Conservation (phyloP, 2,797 vertebrate species). For the Antrozous pallidus region DNA sequence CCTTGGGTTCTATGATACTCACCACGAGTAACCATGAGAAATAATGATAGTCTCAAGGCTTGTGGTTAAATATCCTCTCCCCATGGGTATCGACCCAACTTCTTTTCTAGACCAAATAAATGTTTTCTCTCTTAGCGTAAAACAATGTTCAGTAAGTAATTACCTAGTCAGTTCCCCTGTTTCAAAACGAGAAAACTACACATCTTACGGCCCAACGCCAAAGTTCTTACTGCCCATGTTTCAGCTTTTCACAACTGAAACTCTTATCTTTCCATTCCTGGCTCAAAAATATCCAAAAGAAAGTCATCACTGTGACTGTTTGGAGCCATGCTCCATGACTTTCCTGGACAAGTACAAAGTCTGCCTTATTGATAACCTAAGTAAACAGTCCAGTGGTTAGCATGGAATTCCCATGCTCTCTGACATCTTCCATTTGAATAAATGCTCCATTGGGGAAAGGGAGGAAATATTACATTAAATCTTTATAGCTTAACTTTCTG, state of each 20-base stretch:
- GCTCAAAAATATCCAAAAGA: not conserved
- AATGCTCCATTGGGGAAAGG: slow-evolving; percentile 34
- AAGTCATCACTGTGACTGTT: not conserved
- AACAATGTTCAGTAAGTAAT: slow-evolving; percentile 13
- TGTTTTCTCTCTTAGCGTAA: slow-evolving; percentile 14
- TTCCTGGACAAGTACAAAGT: not conserved
- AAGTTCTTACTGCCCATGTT: not conserved
- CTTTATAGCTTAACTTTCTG: not conserved
- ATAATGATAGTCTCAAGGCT: not conserved
- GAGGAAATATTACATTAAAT: slow-evolving; percentile 51
- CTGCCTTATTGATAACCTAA: not conserved
- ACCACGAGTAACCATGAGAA: not conserved
- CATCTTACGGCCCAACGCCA: not conserved
- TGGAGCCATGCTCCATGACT: not conserved
- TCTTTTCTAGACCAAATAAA: slow-evolving; percentile 22
- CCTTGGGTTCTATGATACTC: not conserved
- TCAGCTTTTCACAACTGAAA: not conserved
- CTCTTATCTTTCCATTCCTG: not conserved
- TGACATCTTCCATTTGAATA: slow-evolving; percentile 20
- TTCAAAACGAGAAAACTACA: slow-evolving; percentile 9
- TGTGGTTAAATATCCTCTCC: not conserved
- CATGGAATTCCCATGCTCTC: not conserved
- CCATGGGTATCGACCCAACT: not conserved
- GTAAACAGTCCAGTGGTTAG: not conserved
- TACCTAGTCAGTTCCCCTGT: not conserved